Conservation (phyloP, 2,888 invertebrate species). For the Spodoptera picta region DNA sequence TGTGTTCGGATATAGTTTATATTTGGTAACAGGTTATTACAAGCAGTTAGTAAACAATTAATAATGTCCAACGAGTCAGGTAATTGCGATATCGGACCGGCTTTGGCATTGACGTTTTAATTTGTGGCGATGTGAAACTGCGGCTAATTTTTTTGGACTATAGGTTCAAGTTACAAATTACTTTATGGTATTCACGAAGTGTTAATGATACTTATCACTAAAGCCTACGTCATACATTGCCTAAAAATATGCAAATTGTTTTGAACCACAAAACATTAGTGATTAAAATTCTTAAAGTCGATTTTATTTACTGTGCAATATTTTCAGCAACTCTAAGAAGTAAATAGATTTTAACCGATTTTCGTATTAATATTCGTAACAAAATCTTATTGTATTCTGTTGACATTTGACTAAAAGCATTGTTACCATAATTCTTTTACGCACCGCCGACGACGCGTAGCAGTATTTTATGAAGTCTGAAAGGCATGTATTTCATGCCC, state of each 20-base stretch:
- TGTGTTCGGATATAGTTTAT: conserved; percentile 49
- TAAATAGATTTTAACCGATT: conserved; percentile 6
- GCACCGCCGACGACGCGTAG: conserved; percentile 33
- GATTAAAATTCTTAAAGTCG: neutral
- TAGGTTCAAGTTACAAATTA: neutral
- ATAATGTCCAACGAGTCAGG: conserved; percentile 59
- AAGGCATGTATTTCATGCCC: conserved; percentile 35
- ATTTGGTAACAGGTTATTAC: conserved; percentile 55
- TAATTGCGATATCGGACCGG: conserved; percentile 50
- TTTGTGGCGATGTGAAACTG: conserved; percentile 51
- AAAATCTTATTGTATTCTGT: conserved; percentile 29
- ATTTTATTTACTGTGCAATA: neutral
- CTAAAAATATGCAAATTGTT: no score
- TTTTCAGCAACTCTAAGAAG: conserved; percentile 21
- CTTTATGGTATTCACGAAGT: no score
- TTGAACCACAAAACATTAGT: no score
- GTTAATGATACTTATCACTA: no score
- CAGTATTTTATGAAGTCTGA: conserved; percentile 39
- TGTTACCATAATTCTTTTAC: conserved; percentile 41
- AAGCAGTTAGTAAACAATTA: conserved; percentile 59
- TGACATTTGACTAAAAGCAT: conserved; percentile 54
- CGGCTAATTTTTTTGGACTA: conserved; percentile 20
- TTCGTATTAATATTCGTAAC: conserved; percentile 9
- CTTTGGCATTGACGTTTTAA: conserved; percentile 58
- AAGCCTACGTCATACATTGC: no score